A percentile compares a stretch with the other conserved stretches of the same genome.
These are phyloP conservation scores for Catalaphyllia jardinei DNA, from an alignment of 64 coral and sea anemone species.

Conservation along the genomic window DNA sequence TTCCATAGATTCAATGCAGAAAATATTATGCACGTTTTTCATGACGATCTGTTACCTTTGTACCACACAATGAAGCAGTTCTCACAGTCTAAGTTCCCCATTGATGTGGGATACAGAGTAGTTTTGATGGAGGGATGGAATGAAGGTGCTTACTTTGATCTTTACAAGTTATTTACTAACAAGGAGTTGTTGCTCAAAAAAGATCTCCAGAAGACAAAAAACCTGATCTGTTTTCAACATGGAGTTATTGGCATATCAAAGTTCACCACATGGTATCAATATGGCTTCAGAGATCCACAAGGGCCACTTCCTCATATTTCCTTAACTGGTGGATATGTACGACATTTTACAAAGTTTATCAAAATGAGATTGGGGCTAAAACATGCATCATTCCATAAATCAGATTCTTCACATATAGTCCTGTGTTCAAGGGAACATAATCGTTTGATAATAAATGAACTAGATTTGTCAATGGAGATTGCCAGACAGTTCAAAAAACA, in stretches of 20 bases:
- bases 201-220: conserved; percentile 51
- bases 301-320: conserved; percentile 55
- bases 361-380: conserved; percentile 57
- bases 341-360: conserved; percentile 81
- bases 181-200: conserved; percentile 37
- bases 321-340: conserved; percentile 49
- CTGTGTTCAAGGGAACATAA: conserved; percentile 84
- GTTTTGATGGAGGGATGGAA: conserved; percentile 91
- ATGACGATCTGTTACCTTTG: conserved; percentile 91
- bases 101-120: conserved; percentile 58
- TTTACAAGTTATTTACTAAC: conserved; percentile 85
- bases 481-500: conserved; percentile 63
- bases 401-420: conserved; percentile 57
- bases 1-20: conserved; percentile 93
- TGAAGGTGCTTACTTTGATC: conserved; percentile 63
- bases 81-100: conserved; percentile 6
- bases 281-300: conserved; percentile 86
- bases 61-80: conserved; percentile 78
- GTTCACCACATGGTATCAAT: conserved; percentile 96
- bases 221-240: conserved; percentile 82
- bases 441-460: conserved; percentile 85
- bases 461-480: conserved; percentile 75
- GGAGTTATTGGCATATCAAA: conserved; percentile 89
- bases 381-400: background rate
- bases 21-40: conserved; percentile 95